These are phyloP conservation scores for Collichthys lucidus DNA, from an alignment of 2,113 vertebrate genomes.

Conservation along the genomic window DNA sequence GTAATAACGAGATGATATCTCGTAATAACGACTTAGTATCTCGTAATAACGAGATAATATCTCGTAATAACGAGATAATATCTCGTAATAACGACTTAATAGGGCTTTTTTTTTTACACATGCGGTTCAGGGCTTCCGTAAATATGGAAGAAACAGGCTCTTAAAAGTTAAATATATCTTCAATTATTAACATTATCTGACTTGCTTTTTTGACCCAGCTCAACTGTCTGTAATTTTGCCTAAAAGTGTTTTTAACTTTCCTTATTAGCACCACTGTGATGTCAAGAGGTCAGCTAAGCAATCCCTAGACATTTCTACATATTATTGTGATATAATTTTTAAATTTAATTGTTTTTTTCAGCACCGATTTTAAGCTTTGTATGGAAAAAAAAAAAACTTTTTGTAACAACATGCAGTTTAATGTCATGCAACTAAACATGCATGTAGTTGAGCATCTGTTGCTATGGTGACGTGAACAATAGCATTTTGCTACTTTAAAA, in stretches of 20 bases:
- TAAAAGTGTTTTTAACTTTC: neutral
- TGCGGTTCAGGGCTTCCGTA: too few species aligned
- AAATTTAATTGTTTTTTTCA: neutral
- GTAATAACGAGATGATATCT: too few species aligned
- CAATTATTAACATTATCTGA: neutral
- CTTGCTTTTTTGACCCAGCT: neutral
- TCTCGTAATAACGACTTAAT: too few species aligned
- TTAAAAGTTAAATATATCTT: neutral
- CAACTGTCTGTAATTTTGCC: neutral
- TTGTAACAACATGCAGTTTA: neutral
- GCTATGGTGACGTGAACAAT: neutral
- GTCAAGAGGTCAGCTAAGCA: neutral
- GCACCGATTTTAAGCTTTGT: neutral
- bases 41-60: too few species aligned
- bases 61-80: too few species aligned
- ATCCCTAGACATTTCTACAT: neutral
- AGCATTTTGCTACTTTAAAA: neutral
- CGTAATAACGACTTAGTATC: too few species aligned
- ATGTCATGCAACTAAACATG: neutral
- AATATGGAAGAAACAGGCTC: neutral
- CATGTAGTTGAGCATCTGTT: neutral
- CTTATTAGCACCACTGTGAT: neutral
- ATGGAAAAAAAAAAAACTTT: neutral
- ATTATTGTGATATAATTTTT: neutral
- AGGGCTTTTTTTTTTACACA: too few species aligned